Evolutionary conservation across 2,113 vertebrate species (phyloP).

Genomic region (Raja brachyura): DNA sequence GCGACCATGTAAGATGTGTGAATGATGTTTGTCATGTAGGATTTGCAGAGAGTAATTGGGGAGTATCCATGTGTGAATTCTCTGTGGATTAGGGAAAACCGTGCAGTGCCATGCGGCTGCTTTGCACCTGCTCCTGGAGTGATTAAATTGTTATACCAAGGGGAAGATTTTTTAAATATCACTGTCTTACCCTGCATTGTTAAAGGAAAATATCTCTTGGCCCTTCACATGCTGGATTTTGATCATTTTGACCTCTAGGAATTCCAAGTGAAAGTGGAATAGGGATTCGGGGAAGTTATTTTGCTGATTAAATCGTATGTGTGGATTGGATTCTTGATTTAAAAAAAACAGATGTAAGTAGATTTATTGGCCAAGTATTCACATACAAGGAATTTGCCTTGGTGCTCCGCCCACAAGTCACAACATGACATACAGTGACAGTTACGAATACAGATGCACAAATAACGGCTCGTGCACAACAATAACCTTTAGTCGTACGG

Average conservation of each 20-base stretch:
- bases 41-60: constrained; percentile 40
- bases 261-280: background rate
- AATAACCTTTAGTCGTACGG: background rate
- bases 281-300: background rate
- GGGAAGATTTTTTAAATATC: constrained; percentile 43
- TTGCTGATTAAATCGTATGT: background rate
- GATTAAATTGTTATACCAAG: constrained; percentile 31
- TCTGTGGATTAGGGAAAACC: constrained; percentile 50
- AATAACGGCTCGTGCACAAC: background rate
- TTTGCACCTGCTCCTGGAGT: constrained; percentile 50
- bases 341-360: too few relatives aligned
- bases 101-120: constrained; percentile 24
- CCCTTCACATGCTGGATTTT: background rate
- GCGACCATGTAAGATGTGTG: constrained; percentile 43
- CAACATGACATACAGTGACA: too few relatives aligned
- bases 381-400: too few relatives aligned
- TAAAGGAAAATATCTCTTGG: background rate
- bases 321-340: background rate
- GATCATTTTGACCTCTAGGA: background rate
- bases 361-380: too few relatives aligned
- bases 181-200: constrained; percentile 14
- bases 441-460: background rate
- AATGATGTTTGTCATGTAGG: constrained; percentile 45
- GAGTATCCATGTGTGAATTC: constrained; percentile 54
- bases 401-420: too few relatives aligned